Conservation (phyloP, 2,113 vertebrate species). For the Cryptotis parvus region DNA sequence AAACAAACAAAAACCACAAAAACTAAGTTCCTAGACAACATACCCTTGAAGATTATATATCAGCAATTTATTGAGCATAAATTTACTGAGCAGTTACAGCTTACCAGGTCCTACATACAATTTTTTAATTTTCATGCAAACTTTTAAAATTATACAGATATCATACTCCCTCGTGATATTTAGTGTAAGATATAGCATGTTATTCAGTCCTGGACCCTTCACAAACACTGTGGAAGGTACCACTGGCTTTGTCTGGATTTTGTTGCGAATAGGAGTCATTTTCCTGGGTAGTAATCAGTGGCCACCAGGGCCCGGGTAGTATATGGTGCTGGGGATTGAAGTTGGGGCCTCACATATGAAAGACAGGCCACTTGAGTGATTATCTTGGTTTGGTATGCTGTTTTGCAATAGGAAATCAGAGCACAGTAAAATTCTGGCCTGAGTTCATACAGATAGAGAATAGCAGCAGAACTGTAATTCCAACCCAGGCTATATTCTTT, state of each 20-base stretch:
- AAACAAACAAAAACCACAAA: too few species aligned
- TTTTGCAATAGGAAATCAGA: conserved; percentile 12
- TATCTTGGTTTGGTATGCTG: background rate
- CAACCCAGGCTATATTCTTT: background rate
- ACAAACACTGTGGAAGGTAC: too few species aligned
- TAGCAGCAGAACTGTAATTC: background rate
- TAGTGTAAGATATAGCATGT: background rate
- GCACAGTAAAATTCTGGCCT: background rate
- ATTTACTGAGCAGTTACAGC: background rate
- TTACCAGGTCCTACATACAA: background rate
- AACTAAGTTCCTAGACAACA: background rate
- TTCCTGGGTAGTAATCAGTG: too few species aligned
- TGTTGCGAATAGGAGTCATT: too few species aligned
- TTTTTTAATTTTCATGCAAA: too few species aligned
- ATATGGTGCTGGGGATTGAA: background rate
- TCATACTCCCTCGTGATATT: too few species aligned
- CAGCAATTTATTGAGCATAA: background rate
- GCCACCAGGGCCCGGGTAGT: too few species aligned
- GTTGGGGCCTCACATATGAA: background rate
- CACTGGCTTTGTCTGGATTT: too few species aligned
- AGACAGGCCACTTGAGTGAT: background rate
- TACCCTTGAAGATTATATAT: background rate
- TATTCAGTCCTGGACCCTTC: background rate
- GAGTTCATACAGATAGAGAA: background rate
- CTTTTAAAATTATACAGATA: too few species aligned